Conservation (phyloP, 1,140 invertebrate species). For the Drosophila saltans region DNA sequence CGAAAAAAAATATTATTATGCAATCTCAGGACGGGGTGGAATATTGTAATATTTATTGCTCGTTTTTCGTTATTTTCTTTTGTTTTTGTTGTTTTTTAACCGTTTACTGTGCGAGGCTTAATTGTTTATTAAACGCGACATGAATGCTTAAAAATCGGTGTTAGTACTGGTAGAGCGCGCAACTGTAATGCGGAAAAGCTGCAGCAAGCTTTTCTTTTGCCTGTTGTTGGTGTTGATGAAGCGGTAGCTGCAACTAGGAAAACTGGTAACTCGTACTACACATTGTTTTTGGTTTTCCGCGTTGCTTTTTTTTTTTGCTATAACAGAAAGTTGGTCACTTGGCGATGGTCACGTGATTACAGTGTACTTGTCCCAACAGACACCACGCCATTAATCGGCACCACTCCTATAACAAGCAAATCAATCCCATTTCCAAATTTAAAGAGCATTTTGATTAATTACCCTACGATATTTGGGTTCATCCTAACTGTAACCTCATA, state of each 20-base stretch:
- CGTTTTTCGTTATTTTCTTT: background rate
- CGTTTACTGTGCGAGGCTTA: slow-evolving; percentile 69
- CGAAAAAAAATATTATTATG: slow-evolving; percentile 56
- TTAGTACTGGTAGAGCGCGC: slow-evolving; percentile 54
- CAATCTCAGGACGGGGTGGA: slow-evolving; percentile 35
- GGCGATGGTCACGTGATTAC: slow-evolving; percentile 4
- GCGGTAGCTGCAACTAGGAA: slow-evolving; percentile 59
- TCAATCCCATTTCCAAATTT: no score
- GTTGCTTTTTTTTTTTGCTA: slow-evolving; percentile 40
- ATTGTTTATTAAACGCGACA: slow-evolving; percentile 75
- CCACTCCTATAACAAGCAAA: background rate
- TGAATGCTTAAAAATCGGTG: slow-evolving; percentile 66
- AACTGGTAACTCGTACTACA: slow-evolving; percentile 68
- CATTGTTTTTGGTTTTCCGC: slow-evolving; percentile 55
- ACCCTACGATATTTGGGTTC: no score
- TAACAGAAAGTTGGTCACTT: slow-evolving; percentile 38
- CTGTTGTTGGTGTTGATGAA: slow-evolving; percentile 29
- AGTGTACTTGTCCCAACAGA: no score
- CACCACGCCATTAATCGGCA: background rate
- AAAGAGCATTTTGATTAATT: no score
- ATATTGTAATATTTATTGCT: slow-evolving; percentile 52
- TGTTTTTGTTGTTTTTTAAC: slow-evolving; percentile 32
- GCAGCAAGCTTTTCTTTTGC: slow-evolving; percentile 47
- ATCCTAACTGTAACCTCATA: no score
- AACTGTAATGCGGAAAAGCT: slow-evolving; percentile 75